Evolutionary conservation across 2,797 vertebrate genomes (phyloP), one percentile per base, ranked within the genome.

Genomic region (Fratercula arctica): DNA sequence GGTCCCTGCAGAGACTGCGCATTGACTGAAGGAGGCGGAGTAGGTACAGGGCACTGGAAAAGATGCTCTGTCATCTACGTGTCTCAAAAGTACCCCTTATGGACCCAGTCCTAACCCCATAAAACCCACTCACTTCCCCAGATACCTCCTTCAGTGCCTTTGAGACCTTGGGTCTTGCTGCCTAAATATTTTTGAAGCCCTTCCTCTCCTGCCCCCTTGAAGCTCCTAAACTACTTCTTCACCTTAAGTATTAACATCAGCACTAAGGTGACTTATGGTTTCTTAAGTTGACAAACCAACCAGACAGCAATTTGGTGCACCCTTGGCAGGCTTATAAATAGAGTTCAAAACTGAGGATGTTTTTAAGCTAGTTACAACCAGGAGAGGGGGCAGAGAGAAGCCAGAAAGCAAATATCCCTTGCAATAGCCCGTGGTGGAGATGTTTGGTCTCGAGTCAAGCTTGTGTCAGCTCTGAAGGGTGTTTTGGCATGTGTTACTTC

Each of bases 231-330:
- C 11, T 7, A 19, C 63, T 90, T 57, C 3, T 1, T 70, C 64
- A n/a, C 2, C 0, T 23, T 14, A 5, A 37, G 33, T 18, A 19
- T 3, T 29, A 56, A 19, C 43, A 24, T 4, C 50, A 75, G 61
- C 21, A 8, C 46, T 12, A n/a, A 51, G 20, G 7, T 41, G 24
- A 8, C 33, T 72, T 48, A 16, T 13, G 15, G 1, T 25, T 60
- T 82, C 63, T 70, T 25, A 78, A 69, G 33, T 2, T 76, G 57
- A 75, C 59, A 80, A 72, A 53, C 26, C 37, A 57, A 60, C 4
- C 25, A 60, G 76, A 26, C 25, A 54, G 60, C 66, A 39, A 78
- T 7, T 64, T 53, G 16, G 11, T 50, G 17, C 15, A 39, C 26
- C 33, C 46, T 28, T 74, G 61, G 43, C n/a, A 85, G 37, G 16